Base-by-base conservation (phyloP, 2,113 vertebrate genomes). In the Zosterops lateralis region DNA sequence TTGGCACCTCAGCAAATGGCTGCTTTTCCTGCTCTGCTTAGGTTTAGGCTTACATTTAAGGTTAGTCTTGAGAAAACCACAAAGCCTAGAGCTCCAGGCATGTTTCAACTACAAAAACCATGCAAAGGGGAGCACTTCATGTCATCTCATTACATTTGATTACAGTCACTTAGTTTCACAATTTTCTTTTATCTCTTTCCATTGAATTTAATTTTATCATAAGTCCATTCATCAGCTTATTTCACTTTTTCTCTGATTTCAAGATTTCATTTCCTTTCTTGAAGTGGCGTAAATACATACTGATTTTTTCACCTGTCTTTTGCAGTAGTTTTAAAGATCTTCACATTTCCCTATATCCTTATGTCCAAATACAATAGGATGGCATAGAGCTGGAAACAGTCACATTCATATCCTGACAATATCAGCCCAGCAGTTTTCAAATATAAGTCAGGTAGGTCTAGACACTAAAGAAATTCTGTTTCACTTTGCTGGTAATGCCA, bases 221-320 rank as follows among this genome's bases (percentile, higher is more conserved):
- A 53, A 26, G 6, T 65, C 29, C 24, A 48, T 15, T 45, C 1
- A 2, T 40, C 15, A 40, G 24, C 40, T 48, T n/a, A n/a, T n/a
- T 56, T 48, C 4, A 14, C 11, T 40, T 74, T 65, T 56, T 48
- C 15, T 65, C 34, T 13, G 29, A 40, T 28, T 73, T 65, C 34
- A 47, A n/a, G 28, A n/a, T 56, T 64, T 74, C 1, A 19, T 40
- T 65, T 65, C 22, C 29, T 73, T 47, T 84, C 50, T 18, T 47
- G 18, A 40, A 73, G n/a, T 84, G 14, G 2, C 0, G 0, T 22
- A 64, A 70, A n/a, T 44, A 34, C 1, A 3, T 45, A 9, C 16
- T 68, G 65, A 68, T 8, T 95, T 91, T 79, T 85, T 92, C 25
- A 76, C 31, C 26, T 68, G 18, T 68, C 25, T 9, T 77, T 70